Evolutionary conservation across 2,113 vertebrate species (phyloP), one percentile per base, ranked within the genome.

Genomic region (Caranx melampygus): DNA sequence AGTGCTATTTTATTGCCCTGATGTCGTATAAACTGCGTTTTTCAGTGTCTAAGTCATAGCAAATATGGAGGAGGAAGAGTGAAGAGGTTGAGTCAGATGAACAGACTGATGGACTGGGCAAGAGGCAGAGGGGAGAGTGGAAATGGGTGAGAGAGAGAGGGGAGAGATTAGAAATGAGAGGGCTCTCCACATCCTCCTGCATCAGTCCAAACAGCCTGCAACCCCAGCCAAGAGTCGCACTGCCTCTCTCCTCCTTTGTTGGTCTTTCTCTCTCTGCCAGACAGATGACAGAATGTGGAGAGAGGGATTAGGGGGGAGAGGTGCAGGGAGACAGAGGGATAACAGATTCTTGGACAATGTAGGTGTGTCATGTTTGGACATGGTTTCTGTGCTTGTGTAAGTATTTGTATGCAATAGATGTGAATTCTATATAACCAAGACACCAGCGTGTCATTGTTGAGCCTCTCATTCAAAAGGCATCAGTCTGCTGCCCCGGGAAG

Each of bases 261-360:
- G 45, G 21, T 75, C 35, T 15, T 55, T 20, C 57, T 69, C 60
- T 63, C 45, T 61, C 68, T 87, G 78, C 73, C 82, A 89, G 84
- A 68, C 79, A 73, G 82, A 85, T 87, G 83, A 85, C 82, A 92
- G 72, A 87, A 85, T 89, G 81, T 79, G 84, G 76, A 91, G 77
- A 67, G 81, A 88, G 65, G 77, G 82, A 90, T 90, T 89, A 86
- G 63, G 61, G 69, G 58, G 72, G 79, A 84, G 85, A 70, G 74
- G 83, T 79, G 61, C 75, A 72, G 81, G 60, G 65, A 72, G 81
- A 83, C 44, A 52, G 82, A 84, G 58, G 73, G 84, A 87, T 72
- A 87, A 82, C 76, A 40, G 67, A 85, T 81, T 83, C 79, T 82
- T 79, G 80, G 82, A 81, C 62, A 37, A 49, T 44, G 57, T 60